Conservation (phyloP, 2,113 vertebrate genomes). For the Antennarius striatus region DNA sequence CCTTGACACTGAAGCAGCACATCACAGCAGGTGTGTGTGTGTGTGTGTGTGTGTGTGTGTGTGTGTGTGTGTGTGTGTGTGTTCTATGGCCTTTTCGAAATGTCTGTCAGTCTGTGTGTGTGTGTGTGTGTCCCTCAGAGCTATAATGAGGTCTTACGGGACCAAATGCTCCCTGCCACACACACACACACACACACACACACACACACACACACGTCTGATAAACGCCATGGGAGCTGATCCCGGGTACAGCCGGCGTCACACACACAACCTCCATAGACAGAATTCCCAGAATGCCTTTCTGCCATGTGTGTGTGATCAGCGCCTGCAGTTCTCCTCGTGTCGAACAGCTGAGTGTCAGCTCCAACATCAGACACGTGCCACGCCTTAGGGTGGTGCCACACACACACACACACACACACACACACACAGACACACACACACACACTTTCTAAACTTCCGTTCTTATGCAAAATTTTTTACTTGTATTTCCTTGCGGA, state of each 20-base stretch:
- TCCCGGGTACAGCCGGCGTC: neutral
- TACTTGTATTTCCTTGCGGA: no score
- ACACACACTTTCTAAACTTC: no score
- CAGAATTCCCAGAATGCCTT: conserved; percentile 28
- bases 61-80: neutral
- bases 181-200: neutral
- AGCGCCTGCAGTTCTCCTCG: conserved; percentile 57
- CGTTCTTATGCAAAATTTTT: no score
- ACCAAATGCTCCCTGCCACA: conserved; percentile 30
- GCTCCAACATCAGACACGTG: conserved; percentile 51
- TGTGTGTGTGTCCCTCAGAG: no score
- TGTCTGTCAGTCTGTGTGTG: no score
- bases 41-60: conserved; percentile 3
- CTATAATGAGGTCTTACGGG: conserved; percentile 1
- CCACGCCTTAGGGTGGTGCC: conserved; percentile 20
- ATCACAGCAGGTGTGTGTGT: conserved; percentile 20
- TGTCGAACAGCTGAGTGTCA: conserved; percentile 51
- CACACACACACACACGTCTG: conserved; percentile 24
- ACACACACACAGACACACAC: neutral
- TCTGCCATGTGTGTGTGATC: conserved; percentile 12
- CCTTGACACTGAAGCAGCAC: conserved; percentile 22
- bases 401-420: conserved; percentile 24
- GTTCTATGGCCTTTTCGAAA: no score
- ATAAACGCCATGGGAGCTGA: conserved; percentile 35
- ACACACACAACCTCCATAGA: conserved; percentile 11